A percentile compares a stretch with the other conserved stretches of the same genome.
Conservation (phyloP, 2,113 vertebrate genomes). For the Galeopterus variegatus region DNA sequence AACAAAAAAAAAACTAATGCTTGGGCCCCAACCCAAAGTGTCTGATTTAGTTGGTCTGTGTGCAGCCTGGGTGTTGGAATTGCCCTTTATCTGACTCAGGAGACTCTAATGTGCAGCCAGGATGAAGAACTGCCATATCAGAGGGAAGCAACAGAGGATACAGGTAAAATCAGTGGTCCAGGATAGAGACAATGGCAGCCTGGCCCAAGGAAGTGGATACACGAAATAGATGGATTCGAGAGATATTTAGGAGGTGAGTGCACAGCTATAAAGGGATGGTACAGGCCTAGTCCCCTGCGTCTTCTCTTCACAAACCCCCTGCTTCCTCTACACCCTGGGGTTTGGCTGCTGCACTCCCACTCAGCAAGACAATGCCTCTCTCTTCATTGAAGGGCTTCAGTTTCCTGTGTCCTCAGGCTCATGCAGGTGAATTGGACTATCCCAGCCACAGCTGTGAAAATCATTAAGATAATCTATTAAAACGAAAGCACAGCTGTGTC, state of each 20-base stretch:
- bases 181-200: neutral
- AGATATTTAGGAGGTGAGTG: neutral
- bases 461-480: neutral
- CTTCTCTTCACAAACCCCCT: neutral
- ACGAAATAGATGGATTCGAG: neutral
- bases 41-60: neutral
- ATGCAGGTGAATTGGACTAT: neutral
- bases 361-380: neutral
- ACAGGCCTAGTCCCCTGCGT: neutral
- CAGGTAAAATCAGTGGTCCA: neutral
- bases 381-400: neutral
- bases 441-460: neutral
- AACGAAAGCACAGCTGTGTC: neutral
- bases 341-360: neutral
- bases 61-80: neutral
- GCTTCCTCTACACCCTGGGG: neutral
- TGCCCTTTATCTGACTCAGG: neutral
- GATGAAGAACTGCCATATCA: neutral
- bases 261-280: neutral
- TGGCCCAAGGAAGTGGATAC: neutral
- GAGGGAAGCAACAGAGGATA: neutral
- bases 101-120: neutral
- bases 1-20: neutral
- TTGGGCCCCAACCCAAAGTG: no score
- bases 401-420: neutral